A percentile compares a stretch with the other conserved stretches of the same genome.
Conservation (phyloP, 2,113 vertebrate species). For the Casuarius casuarius region DNA sequence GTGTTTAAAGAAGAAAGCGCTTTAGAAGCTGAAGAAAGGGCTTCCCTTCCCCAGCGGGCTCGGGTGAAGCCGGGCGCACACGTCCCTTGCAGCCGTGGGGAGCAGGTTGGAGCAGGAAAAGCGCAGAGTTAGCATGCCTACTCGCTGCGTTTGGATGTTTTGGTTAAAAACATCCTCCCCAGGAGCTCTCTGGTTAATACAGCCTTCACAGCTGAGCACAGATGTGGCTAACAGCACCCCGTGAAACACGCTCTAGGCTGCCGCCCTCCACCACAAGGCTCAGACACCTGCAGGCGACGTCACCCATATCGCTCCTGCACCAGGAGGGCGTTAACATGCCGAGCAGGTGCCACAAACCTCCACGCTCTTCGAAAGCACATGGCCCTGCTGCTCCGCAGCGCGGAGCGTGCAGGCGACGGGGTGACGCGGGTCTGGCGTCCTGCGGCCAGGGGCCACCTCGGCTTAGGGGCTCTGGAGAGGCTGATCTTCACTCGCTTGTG, state of each 20-base stretch:
- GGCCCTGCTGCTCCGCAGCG: neutral
- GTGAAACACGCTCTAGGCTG: slow-evolving; percentile 25
- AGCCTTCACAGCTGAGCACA: slow-evolving; percentile 58
- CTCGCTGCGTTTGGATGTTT: slow-evolving; percentile 6
- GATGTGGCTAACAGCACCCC: slow-evolving; percentile 61
- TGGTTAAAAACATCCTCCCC: slow-evolving; percentile 52
- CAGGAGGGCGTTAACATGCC: slow-evolving; percentile 58
- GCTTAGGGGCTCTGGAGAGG: neutral
- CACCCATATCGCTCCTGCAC: slow-evolving; percentile 1
- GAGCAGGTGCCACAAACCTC: slow-evolving; percentile 39
- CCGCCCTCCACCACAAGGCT: slow-evolving; percentile 62
- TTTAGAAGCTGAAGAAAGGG: slow-evolving; percentile 23
- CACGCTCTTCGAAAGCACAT: slow-evolving; percentile 57
- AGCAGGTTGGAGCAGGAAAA: slow-evolving; percentile 34
- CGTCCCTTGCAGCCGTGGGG: slow-evolving; percentile 38
- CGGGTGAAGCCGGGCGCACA: neutral
- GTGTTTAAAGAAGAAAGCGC: neutral
- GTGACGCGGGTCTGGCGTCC: neutral
- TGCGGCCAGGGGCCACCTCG: too few species aligned
- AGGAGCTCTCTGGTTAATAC: neutral
- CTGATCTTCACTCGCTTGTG: neutral
- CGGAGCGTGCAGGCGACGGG: neutral
- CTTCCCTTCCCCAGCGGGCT: slow-evolving; percentile 8
- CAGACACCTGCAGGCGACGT: slow-evolving; percentile 67
- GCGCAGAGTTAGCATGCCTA: neutral